Conservation (phyloP, 2,113 vertebrate genomes). For the Orycteropus afer region DNA sequence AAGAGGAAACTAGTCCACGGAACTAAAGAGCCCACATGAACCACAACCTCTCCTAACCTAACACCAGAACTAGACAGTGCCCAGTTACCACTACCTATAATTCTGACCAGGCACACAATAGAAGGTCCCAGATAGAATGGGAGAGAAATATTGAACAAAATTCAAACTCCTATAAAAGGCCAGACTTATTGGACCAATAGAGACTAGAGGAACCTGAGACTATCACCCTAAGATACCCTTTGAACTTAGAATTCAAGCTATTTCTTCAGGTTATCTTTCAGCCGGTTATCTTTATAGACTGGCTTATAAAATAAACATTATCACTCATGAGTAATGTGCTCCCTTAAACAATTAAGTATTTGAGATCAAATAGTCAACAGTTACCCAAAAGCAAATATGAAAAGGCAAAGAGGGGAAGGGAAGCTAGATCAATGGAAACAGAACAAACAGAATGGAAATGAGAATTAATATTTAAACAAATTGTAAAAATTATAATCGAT, state of each 20-base stretch:
- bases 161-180: neutral
- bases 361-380: neutral
- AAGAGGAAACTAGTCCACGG: too few relatives aligned
- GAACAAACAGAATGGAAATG: neutral
- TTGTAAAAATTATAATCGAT: neutral
- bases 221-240: neutral
- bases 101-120: too few relatives aligned
- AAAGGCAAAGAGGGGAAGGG: neutral
- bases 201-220: neutral
- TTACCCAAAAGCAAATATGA: neutral
- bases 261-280: too few relatives aligned
- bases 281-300: neutral
- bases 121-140: too few relatives aligned
- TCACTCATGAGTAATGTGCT: neutral
- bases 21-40: too few relatives aligned
- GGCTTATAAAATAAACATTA: neutral
- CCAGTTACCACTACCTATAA: too few relatives aligned
- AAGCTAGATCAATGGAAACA: neutral
- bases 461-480: neutral
- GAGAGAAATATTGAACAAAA: too few relatives aligned
- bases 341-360: neutral
- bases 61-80: too few relatives aligned
- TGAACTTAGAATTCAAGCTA: neutral
- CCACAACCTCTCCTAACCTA: too few relatives aligned
- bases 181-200: neutral